phyloP scores from a whole-genome alignment of 2,113 vertebrate genomes.

The Onychostruthus taczanowskii region DNA sequence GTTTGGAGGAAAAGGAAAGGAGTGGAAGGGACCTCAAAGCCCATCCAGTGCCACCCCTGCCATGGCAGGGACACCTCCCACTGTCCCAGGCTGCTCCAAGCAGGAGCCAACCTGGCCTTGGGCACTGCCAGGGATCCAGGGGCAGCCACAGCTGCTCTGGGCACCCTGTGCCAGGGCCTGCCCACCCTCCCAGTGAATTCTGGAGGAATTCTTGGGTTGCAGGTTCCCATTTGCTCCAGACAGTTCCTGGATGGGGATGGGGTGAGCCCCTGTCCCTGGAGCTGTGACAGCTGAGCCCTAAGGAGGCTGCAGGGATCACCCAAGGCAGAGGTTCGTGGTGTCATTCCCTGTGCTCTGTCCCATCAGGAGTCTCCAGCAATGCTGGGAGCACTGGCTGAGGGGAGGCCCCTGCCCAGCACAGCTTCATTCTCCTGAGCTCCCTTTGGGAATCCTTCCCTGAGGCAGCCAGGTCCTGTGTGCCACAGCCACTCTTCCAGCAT shows the following conservation, averaged over 20 bases:
- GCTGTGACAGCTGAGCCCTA: background rate
- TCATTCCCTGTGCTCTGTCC: background rate
- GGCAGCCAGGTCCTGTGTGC: background rate
- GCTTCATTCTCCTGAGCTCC: background rate
- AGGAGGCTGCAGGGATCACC: background rate
- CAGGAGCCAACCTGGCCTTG: background rate
- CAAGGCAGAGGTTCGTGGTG: background rate
- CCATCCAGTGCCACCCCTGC: background rate
- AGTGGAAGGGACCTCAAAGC: background rate
- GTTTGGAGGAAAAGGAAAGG: background rate
- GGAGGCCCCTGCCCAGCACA: background rate
- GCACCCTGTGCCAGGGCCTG: background rate
- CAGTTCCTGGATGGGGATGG: background rate
- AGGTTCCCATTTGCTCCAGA: background rate
- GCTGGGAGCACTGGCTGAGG: background rate
- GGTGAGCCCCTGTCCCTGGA: background rate
- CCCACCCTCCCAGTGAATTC: background rate
- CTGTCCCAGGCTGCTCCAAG: background rate
- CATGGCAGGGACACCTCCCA: background rate
- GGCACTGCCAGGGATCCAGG: background rate
- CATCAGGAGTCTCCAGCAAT: background rate
- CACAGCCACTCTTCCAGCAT: background rate
- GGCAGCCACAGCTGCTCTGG: background rate
- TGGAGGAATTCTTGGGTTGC: background rate
- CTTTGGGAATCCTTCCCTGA: background rate